phyloP scores from a whole-genome alignment of 2,113 vertebrate species.

The Corydoras sp. region DNA sequence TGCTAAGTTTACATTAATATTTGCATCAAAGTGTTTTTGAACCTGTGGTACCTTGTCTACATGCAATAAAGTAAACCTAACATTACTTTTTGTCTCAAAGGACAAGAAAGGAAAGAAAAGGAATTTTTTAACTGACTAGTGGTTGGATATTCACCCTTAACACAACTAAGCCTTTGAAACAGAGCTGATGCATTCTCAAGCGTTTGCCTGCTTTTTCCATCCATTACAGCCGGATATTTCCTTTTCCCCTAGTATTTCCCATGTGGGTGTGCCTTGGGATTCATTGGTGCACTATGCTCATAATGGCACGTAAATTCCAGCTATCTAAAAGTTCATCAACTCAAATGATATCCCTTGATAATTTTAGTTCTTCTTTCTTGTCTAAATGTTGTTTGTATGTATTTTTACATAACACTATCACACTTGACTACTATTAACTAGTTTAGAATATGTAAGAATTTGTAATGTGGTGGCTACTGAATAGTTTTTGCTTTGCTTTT shows the following conservation, averaged over 20 bases:
- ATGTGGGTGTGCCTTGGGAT: not conserved
- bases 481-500: too few species aligned
- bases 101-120: too few species aligned
- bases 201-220: conserved; percentile 6
- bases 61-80: not conserved
- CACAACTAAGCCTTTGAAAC: not conserved
- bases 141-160: not conserved
- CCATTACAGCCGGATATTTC: conserved; percentile 33
- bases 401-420: too few species aligned
- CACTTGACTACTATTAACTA: too few species aligned
- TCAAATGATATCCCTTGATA: not conserved
- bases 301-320: conserved; percentile 29
- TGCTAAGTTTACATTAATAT: not conserved
- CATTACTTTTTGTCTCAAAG: not conserved
- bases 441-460: too few species aligned
- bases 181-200: not conserved
- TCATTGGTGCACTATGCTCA: conserved; percentile 11
- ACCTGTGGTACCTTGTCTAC: not conserved
- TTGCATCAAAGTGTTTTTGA: not conserved
- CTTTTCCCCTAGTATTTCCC: conserved; percentile 31
- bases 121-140: too few species aligned
- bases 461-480: too few species aligned
- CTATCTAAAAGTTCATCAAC: conserved; percentile 36
- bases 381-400: not conserved
- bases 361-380: not conserved